Conservation (phyloP, 2,797 vertebrate genomes). For the Garrulus glandarius region DNA sequence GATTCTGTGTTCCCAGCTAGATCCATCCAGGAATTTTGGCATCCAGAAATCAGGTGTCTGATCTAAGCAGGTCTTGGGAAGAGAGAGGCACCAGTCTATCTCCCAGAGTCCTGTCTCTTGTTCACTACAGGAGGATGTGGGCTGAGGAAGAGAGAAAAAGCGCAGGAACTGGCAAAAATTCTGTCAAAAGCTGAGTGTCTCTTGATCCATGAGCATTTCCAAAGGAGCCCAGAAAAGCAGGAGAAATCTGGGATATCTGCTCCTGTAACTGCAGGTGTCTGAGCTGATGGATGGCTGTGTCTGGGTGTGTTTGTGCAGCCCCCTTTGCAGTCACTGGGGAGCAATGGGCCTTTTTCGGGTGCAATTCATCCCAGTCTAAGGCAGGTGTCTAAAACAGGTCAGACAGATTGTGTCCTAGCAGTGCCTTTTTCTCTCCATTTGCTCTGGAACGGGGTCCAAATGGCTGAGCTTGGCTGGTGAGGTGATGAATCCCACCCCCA, state of each 20-base stretch:
- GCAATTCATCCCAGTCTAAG: not conserved
- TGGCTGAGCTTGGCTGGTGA: not conserved
- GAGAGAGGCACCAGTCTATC: no score
- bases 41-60: not conserved
- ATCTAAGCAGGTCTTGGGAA: not conserved
- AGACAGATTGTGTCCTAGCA: conserved; percentile 36
- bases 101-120: not conserved
- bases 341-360: conserved; percentile 10
- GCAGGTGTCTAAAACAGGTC: conserved; percentile 23
- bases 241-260: not conserved
- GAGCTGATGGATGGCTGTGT: conserved; percentile 1
- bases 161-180: not conserved
- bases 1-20: not conserved
- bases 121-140: not conserved
- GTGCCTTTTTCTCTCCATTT: conserved; percentile 19
- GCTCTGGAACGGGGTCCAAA: not conserved
- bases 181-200: not conserved
- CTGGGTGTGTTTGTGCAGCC: not conserved
- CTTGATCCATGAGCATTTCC: not conserved
- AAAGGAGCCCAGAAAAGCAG: not conserved
- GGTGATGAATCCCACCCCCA: not conserved
- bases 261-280: not conserved
- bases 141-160: not conserved
- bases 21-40: not conserved
- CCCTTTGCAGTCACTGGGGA: not conserved